Conservation (phyloP, 2,113 vertebrate species). For the Monopterus albus region DNA sequence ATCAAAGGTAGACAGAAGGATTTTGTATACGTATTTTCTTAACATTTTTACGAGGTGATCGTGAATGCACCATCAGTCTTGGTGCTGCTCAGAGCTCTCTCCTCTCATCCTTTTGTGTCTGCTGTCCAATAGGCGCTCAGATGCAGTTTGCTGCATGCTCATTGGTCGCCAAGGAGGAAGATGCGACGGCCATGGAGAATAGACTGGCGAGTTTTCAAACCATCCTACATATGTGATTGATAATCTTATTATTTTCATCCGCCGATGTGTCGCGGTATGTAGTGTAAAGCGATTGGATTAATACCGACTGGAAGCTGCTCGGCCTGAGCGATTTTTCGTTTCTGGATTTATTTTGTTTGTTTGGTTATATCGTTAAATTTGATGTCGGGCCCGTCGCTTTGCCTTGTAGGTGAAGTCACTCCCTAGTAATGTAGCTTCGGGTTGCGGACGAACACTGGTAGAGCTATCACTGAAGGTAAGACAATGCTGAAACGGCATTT, state of each 20-base stretch:
- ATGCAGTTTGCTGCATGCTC: not conserved
- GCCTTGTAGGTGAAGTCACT: slow-evolving; percentile 52
- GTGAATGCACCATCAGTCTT: slow-evolving; percentile 10
- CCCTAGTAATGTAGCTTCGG: slow-evolving; percentile 54
- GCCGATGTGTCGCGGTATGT: not conserved
- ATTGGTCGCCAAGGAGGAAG: slow-evolving; percentile 74
- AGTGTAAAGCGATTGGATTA: not conserved
- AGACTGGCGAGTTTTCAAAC: slow-evolving; percentile 37
- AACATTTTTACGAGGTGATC: not conserved
- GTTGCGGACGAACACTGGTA: slow-evolving; percentile 10
- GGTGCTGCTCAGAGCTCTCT: slow-evolving; percentile 34
- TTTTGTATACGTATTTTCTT: no score
- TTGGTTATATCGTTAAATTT: slow-evolving; percentile 15
- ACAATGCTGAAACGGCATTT: not conserved
- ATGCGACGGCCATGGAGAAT: slow-evolving; percentile 60
- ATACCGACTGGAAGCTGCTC: rapidly evolving
- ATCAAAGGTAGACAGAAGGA: no score
- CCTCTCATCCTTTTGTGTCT: slow-evolving; percentile 75
- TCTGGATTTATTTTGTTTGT: not conserved
- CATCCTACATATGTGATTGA: slow-evolving; percentile 19
- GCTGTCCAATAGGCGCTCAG: slow-evolving; percentile 66
- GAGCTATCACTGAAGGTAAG: slow-evolving; percentile 55
- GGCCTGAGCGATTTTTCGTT: not conserved
- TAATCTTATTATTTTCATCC: not conserved
- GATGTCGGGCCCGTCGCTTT: slow-evolving; percentile 51